Conservation (phyloP, 2,888 invertebrate species). For the Drosophila stalkeri region DNA sequence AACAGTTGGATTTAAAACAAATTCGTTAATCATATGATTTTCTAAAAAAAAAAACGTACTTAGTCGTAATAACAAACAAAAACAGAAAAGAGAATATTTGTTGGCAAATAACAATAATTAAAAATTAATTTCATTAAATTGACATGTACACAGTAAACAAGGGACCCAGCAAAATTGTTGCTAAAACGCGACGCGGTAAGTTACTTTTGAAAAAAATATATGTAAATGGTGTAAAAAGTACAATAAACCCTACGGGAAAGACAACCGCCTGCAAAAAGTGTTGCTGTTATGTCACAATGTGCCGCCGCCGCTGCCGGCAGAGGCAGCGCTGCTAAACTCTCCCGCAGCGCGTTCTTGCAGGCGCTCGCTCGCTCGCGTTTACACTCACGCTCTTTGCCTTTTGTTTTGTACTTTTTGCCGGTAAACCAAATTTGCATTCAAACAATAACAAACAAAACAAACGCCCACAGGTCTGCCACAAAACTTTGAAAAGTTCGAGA, state of each 20-base stretch:
- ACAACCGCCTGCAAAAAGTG: constrained; percentile 49
- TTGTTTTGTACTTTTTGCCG: constrained; percentile 59
- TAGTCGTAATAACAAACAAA: constrained; percentile 27
- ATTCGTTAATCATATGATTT: constrained; percentile 58
- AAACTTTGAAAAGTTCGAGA: constrained; percentile 92
- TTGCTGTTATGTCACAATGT: constrained; percentile 82
- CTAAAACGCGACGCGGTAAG: constrained; percentile 93
- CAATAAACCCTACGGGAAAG: constrained; percentile 50
- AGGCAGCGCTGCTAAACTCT: constrained; percentile 43
- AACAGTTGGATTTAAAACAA: constrained; percentile 46
- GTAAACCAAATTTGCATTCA: constrained; percentile 56
- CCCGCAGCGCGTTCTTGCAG: constrained; percentile 7
- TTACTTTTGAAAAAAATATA: constrained; percentile 35
- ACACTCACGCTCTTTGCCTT: constrained; percentile 32
- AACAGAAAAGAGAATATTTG: constrained; percentile 15
- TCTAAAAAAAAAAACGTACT: constrained; percentile 17
- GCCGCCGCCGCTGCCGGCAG: constrained; percentile 40
- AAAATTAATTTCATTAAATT: constrained; percentile 24
- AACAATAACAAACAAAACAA: constrained; percentile 57
- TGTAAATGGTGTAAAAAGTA: constrained; percentile 34
- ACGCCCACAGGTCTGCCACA: constrained; percentile 89
- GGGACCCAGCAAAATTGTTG: constrained; percentile 94
- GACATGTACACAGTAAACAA: constrained; percentile 95
- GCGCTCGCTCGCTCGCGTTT: constrained; percentile 15
- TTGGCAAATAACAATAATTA: constrained; percentile 17